Percentiles rank a stretch among this genome's conserved stretches.
Conservation (phyloP, 2,888 invertebrate genomes). For the Plagiodera versicolora region DNA sequence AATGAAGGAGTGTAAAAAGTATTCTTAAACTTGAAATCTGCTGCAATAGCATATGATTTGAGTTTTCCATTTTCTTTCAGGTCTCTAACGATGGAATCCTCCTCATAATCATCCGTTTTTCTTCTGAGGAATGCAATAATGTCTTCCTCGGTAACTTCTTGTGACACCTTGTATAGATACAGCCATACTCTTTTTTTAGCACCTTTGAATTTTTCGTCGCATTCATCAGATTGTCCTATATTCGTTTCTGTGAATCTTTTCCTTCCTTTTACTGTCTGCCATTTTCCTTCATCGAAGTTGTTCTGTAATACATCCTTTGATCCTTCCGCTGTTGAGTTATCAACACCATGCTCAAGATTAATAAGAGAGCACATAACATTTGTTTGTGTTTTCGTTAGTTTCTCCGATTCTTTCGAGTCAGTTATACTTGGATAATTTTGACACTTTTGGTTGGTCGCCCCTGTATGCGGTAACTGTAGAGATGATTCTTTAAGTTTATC, state of each 20-base stretch:
- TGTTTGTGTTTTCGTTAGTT: constrained; percentile 10
- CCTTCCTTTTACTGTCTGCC: constrained; percentile 7
- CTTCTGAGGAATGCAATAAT: constrained; percentile 8
- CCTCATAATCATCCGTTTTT: neutral
- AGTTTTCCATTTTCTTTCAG: constrained; percentile 2
- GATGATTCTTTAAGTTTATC: constrained; percentile 5
- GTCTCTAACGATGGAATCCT: constrained; percentile 9
- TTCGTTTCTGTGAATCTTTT: constrained; percentile 10
- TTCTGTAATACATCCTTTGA: constrained; percentile 6
- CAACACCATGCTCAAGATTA: constrained; percentile 10
- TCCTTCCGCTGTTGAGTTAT: constrained; percentile 6
- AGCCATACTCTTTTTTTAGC: constrained; percentile 7
- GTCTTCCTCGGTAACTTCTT: constrained; percentile 13
- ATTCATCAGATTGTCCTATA: constrained; percentile 6
- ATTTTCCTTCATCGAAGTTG: constrained; percentile 4
- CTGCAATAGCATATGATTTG: constrained; percentile 8
- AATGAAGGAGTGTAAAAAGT: neutral
- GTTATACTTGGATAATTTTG: constrained; percentile 8
- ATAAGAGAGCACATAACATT: constrained; percentile 5
- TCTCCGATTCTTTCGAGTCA: constrained; percentile 7
- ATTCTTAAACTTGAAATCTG: constrained; percentile 5
- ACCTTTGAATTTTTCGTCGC: constrained; percentile 9
- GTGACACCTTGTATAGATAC: constrained; percentile 11
- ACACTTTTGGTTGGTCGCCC: constrained; percentile 8
- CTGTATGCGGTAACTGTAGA: constrained; percentile 8